Conservation (phyloP, 2,797 vertebrate genomes). For the Aeoliscus strigatus region DNA sequence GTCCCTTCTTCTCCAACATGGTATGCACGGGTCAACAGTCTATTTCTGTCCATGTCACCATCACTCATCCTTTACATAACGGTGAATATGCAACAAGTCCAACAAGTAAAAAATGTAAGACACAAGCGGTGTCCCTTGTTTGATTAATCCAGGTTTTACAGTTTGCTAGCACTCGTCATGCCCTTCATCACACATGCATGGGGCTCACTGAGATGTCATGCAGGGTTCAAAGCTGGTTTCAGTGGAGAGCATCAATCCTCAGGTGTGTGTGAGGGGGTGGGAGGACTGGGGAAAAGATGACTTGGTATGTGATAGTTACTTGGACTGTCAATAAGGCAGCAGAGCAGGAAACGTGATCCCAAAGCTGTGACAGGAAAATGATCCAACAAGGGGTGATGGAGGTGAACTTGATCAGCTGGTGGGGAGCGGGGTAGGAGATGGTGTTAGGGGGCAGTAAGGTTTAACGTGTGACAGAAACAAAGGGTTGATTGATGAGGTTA, state of each 20-base stretch:
- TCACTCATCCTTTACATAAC: slow-evolving; percentile 35
- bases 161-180: not conserved
- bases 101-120: no score
- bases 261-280: no score
- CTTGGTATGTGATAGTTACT: slow-evolving; percentile 41
- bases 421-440: slow-evolving; percentile 8
- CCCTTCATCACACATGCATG: slow-evolving; percentile 26
- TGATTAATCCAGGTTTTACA: no score
- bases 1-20: no score
- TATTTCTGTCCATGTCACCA: slow-evolving; percentile 38
- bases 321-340: slow-evolving; percentile 32
- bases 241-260: slow-evolving; percentile 13
- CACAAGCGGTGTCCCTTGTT: no score
- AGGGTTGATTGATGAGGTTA: slow-evolving; percentile 23
- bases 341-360: slow-evolving; percentile 40
- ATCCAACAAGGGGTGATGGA: slow-evolving; percentile 36
- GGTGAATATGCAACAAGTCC: no score
- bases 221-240: slow-evolving; percentile 36
- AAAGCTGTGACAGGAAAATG: slow-evolving; percentile 26
- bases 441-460: slow-evolving; percentile 47
- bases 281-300: slow-evolving; percentile 10
- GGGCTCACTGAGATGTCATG: slow-evolving; percentile 30
- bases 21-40: slow-evolving; percentile 30
- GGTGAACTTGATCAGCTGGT: slow-evolving; percentile 40
- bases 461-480: slow-evolving; percentile 31